Evolutionary conservation across 1,140 invertebrate species (phyloP).

Genomic region (Phymorhynchus buccinoides): DNA sequence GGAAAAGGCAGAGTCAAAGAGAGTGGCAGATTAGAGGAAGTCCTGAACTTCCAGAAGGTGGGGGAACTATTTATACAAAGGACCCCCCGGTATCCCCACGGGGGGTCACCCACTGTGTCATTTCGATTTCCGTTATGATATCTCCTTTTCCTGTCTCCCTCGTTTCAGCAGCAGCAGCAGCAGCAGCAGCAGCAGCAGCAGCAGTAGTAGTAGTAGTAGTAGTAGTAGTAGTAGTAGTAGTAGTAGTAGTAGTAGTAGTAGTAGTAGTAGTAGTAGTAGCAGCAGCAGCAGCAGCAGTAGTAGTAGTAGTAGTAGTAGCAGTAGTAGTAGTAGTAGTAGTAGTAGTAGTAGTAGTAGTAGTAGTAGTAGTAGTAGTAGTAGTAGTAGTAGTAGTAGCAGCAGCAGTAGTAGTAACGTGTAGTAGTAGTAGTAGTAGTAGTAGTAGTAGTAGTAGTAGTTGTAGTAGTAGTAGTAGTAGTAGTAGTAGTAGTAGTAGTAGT

Average conservation of each 20-base stretch:
- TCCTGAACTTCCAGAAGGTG: too few species aligned
- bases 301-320: neutral
- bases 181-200: neutral
- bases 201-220: neutral
- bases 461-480: conserved; percentile 1
- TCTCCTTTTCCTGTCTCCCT: too few species aligned
- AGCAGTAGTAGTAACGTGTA: neutral
- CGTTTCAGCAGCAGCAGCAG: too few species aligned
- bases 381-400: neutral
- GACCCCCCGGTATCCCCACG: too few species aligned
- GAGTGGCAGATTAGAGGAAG: too few species aligned
- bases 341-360: neutral
- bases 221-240: neutral
- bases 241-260: conserved; percentile 9
- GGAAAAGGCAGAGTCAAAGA: too few species aligned
- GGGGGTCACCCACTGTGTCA: too few species aligned
- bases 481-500: conserved; percentile 8
- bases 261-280: neutral
- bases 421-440: neutral
- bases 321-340: conserved; percentile 1
- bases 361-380: neutral
- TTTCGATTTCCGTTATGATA: too few species aligned
- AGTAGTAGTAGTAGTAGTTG: neutral
- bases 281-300: conserved; percentile 14
- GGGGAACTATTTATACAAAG: too few species aligned